phyloP scores from a whole-genome alignment of 2,797 vertebrate genomes.

The Coendou prehensilis region DNA sequence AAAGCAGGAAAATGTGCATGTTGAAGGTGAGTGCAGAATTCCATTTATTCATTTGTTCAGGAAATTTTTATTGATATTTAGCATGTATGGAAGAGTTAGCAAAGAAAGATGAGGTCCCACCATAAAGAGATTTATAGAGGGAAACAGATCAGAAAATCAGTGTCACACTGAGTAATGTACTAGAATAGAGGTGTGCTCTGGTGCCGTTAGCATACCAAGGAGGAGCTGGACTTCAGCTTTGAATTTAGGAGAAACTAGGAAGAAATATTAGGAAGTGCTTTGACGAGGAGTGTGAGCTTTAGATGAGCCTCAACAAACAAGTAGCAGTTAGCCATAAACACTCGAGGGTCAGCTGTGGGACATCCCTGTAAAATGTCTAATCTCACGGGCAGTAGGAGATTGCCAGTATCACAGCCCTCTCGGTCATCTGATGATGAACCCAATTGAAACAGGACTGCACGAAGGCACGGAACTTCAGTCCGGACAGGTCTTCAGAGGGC shows the following conservation, averaged over 20 bases:
- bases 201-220: background rate
- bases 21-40: background rate
- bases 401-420: background rate
- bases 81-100: background rate
- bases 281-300: background rate
- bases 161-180: background rate
- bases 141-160: background rate
- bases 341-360: background rate
- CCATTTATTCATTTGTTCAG: background rate
- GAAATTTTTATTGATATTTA: background rate
- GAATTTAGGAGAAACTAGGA: background rate
- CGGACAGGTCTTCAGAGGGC: background rate
- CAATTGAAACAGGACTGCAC: background rate
- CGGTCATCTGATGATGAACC: no score
- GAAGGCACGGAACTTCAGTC: background rate
- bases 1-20: background rate
- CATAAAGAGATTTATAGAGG: background rate
- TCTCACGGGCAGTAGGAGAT: background rate
- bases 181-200: background rate
- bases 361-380: background rate
- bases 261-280: background rate
- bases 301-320: background rate
- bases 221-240: background rate
- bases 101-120: background rate
- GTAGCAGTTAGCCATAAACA: background rate